Evolutionary conservation across 2,113 vertebrate genomes (phyloP).

Genomic region (Microtus richardsoni): DNA sequence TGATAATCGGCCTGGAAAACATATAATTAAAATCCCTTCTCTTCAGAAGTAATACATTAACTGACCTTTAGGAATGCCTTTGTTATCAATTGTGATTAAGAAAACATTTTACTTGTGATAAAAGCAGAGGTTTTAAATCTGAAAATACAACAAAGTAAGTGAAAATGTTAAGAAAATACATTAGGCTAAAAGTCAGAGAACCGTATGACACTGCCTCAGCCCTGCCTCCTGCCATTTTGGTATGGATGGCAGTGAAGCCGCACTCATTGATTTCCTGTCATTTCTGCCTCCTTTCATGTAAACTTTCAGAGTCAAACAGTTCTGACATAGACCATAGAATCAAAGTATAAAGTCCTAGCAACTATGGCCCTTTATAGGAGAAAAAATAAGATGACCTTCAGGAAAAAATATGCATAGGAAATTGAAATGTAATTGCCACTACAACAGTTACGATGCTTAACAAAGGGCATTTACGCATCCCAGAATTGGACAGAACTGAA

Average conservation of each 20-base stretch:
- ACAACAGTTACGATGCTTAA: background rate
- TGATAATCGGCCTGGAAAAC: background rate
- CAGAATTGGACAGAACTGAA: background rate
- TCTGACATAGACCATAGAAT: background rate
- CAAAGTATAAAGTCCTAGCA: background rate
- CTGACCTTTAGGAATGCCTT: background rate
- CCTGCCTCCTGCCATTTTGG: background rate
- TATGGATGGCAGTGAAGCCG: background rate
- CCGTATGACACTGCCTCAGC: rapidly evolving
- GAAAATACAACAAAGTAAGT: background rate
- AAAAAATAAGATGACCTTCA: background rate
- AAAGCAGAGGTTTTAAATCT: background rate
- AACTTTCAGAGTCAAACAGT: background rate
- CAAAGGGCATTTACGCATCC: background rate
- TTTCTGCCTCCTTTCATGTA: background rate
- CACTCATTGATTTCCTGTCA: background rate
- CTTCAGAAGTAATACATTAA: background rate
- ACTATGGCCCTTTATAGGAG: background rate
- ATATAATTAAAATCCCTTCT: background rate
- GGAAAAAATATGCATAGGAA: background rate
- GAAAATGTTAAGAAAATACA: background rate
- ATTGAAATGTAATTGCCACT: background rate
- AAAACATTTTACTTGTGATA: background rate
- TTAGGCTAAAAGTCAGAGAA: background rate
- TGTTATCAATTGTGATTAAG: background rate